Percentiles rank a stretch among this genome's conserved stretches.
Conservation (phyloP, 2,888 invertebrate genomes). For the Xestia xanthographa region DNA sequence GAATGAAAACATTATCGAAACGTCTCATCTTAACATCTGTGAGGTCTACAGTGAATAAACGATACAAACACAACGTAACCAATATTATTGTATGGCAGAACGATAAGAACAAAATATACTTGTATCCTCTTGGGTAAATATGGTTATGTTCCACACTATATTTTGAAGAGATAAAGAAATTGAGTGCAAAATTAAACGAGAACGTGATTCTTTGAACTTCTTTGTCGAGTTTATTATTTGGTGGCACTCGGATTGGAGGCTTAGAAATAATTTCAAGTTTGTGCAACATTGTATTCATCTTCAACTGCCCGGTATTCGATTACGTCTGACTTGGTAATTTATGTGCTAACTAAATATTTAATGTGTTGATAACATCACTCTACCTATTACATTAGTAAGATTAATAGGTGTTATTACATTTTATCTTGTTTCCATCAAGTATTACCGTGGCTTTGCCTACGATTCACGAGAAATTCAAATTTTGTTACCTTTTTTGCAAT, state of each 20-base stretch:
- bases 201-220: slow-evolving; percentile 8
- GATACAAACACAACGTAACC: slow-evolving; percentile 1
- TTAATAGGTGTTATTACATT: background rate
- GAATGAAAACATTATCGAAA: background rate
- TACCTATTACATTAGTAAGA: background rate
- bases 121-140: slow-evolving; percentile 18
- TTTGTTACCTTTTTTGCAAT: no score
- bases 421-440: background rate
- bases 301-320: background rate
- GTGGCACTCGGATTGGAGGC: background rate
- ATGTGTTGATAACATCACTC: background rate
- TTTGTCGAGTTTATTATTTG: slow-evolving; percentile 10
- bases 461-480: no score
- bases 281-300: background rate
- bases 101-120: slow-evolving; percentile 4
- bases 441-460: background rate
- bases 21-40: background rate
- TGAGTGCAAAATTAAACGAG: slow-evolving; percentile 7
- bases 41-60: background rate
- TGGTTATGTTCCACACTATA: background rate
- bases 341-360: background rate
- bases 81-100: background rate
- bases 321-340: background rate
- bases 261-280: background rate
- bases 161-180: slow-evolving; percentile 25